Base-by-base conservation (phyloP, 1,140 invertebrate species). In the Megalonaias nervosa region DNA sequence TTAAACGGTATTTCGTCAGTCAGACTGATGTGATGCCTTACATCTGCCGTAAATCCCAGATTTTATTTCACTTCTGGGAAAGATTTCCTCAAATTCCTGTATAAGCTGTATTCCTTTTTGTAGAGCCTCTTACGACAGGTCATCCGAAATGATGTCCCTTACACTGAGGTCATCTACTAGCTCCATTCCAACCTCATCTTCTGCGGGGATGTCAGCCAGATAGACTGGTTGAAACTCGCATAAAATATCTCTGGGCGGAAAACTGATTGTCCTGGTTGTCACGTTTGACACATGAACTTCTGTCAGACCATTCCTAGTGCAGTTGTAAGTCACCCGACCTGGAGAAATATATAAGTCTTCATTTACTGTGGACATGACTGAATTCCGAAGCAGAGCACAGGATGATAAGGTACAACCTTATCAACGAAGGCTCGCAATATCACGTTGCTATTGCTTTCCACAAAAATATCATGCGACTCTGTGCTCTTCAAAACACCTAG, bases 11-110 rank as follows among this genome's bases (percentile, higher is more conserved):
- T 31, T 31, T 31, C 31, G 31, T 31, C 31, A 5, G 5, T 31
- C 1, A 81, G 59, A 21, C 72, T 70, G 21, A 75, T 81, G 13
- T 55, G 31, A 38, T 81, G 68, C n/a, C 75, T 75, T 1, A 79
- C 62, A 17, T 1, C 17, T 16, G 11, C 26, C 21, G 76, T 75
- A 59, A 48, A 56, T 38, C 80, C 75, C 23, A 75, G 58, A 67
- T n/a, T 81, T 73, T 15, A 38, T 57, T 65, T 79, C 80, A 65
- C 26, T 56, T 17, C 60, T 67, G 19, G 60, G 38, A 67, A 79
- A 75, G 17, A 81, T 66, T 71, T 75, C 57, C 48, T 55, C n/a
- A 69, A 66, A 69, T 31, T 68, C 26, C 17, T 17, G 21, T n/a
- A 80, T 17, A 4, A 80, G 15, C 1, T 70, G n/a, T 14, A 31